Evolutionary conservation across 2,113 vertebrate species (phyloP).

Genomic region (Ophiodon elongatus): DNA sequence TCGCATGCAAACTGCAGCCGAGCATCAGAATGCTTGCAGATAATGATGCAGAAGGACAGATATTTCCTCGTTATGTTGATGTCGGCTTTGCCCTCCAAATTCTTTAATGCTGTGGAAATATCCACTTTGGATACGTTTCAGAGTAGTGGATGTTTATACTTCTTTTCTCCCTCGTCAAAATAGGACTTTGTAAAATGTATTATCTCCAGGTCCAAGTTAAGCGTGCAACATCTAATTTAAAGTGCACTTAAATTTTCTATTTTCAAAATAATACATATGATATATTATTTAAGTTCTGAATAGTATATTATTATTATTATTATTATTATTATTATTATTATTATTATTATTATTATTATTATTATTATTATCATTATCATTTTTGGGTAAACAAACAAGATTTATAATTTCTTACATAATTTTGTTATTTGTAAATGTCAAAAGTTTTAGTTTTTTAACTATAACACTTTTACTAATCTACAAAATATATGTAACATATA

Average conservation of each 20-base stretch:
- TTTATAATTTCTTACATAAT: not conserved
- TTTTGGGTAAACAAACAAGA: not conserved
- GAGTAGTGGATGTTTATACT: not conserved
- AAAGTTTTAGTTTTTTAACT: not conserved
- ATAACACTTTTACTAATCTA: not conserved
- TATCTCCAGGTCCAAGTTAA: not conserved
- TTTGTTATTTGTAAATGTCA: not conserved
- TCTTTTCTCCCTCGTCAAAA: not conserved
- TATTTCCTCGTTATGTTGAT: conserved; percentile 68
- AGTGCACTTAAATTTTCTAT: not conserved
- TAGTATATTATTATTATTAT: not conserved
- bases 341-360: not conserved
- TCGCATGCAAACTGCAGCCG: conserved; percentile 53
- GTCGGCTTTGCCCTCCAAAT: conserved; percentile 42
- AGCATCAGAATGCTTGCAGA: conserved; percentile 34
- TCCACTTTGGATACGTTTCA: conserved; percentile 29
- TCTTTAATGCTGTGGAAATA: conserved; percentile 32
- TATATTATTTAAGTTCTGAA: not conserved
- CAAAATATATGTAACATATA: not conserved
- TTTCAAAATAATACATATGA: not conserved
- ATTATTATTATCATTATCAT: not conserved
- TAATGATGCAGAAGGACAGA: conserved; percentile 56
- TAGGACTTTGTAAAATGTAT: not conserved
- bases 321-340: not conserved
- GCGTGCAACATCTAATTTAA: not conserved